A percentile compares a stretch with the other conserved stretches of the same genome.
Conservation (phyloP, 2,888 invertebrate species). For the Tetragonisca angustula region DNA sequence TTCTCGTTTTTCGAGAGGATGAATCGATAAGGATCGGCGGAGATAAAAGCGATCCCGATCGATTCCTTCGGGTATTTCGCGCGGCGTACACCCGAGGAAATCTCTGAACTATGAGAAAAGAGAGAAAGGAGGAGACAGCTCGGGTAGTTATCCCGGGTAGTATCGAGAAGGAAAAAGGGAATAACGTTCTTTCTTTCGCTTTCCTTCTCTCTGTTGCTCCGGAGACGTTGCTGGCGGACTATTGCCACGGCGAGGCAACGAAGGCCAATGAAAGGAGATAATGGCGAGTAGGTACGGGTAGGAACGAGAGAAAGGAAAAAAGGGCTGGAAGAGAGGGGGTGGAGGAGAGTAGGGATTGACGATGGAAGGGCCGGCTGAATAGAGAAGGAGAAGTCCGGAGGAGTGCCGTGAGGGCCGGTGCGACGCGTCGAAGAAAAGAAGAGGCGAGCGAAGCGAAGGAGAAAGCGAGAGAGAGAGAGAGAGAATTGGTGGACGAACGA, state of each 20-base stretch:
- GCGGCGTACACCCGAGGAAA: conserved; percentile 45
- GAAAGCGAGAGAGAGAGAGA: conserved; percentile 36
- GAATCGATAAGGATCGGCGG: conserved; percentile 20
- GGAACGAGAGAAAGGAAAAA: conserved; percentile 63
- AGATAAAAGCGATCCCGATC: conserved; percentile 47
- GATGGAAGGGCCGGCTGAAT: conserved; percentile 52
- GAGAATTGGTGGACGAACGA: conserved; percentile 61
- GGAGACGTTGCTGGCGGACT: conserved; percentile 27
- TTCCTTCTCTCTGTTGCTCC: background rate
- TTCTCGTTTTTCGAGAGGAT: background rate
- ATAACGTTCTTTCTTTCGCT: conserved; percentile 33
- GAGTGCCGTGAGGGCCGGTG: conserved; percentile 33
- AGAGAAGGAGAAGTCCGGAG: conserved; percentile 50
- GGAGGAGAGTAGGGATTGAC: too few species aligned
- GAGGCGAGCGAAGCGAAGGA: conserved; percentile 29
- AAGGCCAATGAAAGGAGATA: conserved; percentile 76
- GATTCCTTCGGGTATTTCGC: conserved; percentile 47
- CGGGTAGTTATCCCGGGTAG: conserved; percentile 57
- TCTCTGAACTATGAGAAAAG: conserved; percentile 1
- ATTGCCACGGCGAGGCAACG: conserved; percentile 66
- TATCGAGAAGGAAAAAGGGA: conserved; percentile 21
- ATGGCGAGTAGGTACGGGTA: conserved; percentile 66
- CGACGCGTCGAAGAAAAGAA: conserved; percentile 3
- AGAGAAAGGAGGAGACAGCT: background rate
- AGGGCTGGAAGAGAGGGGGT: conserved; percentile 43